A percentile compares a stretch with the other conserved stretches of the same genome.
Conservation (phyloP, 1,140 invertebrate species). For the Neotoxoptera formosana region DNA sequence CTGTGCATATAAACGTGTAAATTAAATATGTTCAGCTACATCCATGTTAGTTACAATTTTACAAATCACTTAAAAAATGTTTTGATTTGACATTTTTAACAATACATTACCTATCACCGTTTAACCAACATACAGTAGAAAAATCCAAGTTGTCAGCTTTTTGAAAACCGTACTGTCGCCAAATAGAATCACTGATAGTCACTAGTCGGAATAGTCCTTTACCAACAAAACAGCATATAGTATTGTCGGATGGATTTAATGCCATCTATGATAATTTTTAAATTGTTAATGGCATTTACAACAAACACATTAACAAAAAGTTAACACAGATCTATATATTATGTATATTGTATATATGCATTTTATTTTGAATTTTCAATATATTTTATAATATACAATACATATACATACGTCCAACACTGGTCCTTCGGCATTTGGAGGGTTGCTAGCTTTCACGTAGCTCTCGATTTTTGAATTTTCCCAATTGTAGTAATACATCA, state of each 20-base stretch:
- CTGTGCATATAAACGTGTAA: no score
- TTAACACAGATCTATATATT: background rate
- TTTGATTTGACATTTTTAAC: background rate
- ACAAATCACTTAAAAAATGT: no score
- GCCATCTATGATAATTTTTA: constrained; percentile 65
- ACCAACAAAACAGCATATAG: constrained; percentile 78
- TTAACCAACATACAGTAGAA: constrained; percentile 75
- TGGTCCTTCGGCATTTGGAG: constrained; percentile 67
- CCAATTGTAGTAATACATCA: constrained; percentile 82
- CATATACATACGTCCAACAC: constrained; percentile 63
- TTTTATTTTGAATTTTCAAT: no score
- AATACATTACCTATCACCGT: constrained; percentile 67
- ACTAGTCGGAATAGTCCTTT: constrained; percentile 77
- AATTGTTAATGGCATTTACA: background rate
- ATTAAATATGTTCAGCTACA: background rate
- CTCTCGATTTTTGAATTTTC: constrained; percentile 84
- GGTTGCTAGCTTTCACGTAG: constrained; percentile 73
- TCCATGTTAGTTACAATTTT: background rate
- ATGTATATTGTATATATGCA: no score
- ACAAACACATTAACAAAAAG: background rate
- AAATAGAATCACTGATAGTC: constrained; percentile 79
- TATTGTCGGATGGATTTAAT: constrained; percentile 80
- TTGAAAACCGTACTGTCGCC: constrained; percentile 83
- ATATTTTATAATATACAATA: background rate
- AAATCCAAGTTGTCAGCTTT: constrained; percentile 80